Evolutionary conservation across 2,113 vertebrate genomes (phyloP), one percentile per base, ranked within the genome.

Genomic region (Dicaeum eximium): DNA sequence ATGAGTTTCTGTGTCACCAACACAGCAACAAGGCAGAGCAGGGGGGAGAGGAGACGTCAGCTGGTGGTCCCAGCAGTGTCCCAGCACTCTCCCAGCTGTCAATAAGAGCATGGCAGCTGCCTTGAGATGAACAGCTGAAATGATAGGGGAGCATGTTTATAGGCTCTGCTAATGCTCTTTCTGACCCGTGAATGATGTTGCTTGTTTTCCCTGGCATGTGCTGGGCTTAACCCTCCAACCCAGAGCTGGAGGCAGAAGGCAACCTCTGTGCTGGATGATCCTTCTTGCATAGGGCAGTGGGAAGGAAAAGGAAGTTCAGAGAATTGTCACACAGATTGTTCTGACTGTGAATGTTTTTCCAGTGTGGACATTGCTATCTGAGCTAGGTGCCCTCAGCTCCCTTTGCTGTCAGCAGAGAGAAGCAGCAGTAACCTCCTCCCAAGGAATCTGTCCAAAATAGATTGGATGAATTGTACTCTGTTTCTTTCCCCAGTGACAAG

Each of bases 101-200:
- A 83, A 17, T 44, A 86, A 73, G 72, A 92, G 83, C 74, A n/a
- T 31, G 40, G 56, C 91, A 95, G 88, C 80, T 15, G 4, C 87
- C 70, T 17, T 7, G 81, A 84, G 47, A 74, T 45, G 84, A 96
- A 95, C 97, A 98, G 96, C 97, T 97, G 97, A 97, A 95, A 85
- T 69, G 50, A 92, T 64, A 87, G 38, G 31, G 50, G 42, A 86
- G 54, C 70, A 53, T 40, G 58, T 96, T 75, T 58, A 38, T 50
- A 72, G 88, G 62, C 77, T 66, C 84, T 88, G 77, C 70, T 86
- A 80, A 86, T 88, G 81, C 40, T 93, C 35, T 90, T 88, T 35
- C 88, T 62, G 90, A 96, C 53, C 97, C 95, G 18, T 97, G 98
- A 99, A 92, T 58, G 61, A 73, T 87, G 83, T 72, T 78, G 31